Conservation (phyloP, 2,888 invertebrate genomes). For the Smittia sp. region DNA sequence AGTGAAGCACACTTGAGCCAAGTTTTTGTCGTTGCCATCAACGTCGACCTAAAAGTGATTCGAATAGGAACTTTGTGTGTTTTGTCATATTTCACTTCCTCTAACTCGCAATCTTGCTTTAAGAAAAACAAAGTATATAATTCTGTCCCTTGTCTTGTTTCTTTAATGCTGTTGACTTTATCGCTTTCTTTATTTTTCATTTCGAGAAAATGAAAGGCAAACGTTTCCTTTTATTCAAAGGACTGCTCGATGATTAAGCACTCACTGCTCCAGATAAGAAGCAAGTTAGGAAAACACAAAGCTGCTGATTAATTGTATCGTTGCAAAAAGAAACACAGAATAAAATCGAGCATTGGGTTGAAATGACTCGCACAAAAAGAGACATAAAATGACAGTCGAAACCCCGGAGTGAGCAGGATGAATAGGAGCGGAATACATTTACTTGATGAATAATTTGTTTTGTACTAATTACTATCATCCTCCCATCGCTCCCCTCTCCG, state of each 20-base stretch:
- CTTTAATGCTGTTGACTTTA: not conserved
- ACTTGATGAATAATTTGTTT: constrained; percentile 35
- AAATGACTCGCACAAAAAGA: too few relatives aligned
- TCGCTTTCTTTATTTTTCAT: not conserved
- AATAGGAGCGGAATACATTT: not conserved
- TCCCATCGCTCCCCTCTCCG: not conserved
- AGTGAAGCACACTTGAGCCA: too few relatives aligned
- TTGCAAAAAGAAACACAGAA: not conserved
- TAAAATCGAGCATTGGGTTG: not conserved
- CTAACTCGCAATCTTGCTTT: not conserved
- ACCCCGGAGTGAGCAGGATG: not conserved
- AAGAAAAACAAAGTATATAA: not conserved
- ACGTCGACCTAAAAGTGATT: too few relatives aligned
- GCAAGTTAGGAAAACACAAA: too few relatives aligned
- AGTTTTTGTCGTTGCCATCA: too few relatives aligned
- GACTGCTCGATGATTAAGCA: constrained; percentile 27
- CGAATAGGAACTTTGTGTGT: too few relatives aligned
- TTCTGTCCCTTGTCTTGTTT: not conserved
- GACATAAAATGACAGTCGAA: too few relatives aligned
- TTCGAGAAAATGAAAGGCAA: not conserved
- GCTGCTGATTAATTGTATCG: constrained; percentile 29
- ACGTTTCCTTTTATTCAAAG: not conserved
- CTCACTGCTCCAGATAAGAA: not conserved
- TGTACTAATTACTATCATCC: constrained; percentile 23
- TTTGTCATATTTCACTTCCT: too few relatives aligned